phyloP scores from a whole-genome alignment of 2,797 vertebrate genomes.

The Brachymystax lenok region DNA sequence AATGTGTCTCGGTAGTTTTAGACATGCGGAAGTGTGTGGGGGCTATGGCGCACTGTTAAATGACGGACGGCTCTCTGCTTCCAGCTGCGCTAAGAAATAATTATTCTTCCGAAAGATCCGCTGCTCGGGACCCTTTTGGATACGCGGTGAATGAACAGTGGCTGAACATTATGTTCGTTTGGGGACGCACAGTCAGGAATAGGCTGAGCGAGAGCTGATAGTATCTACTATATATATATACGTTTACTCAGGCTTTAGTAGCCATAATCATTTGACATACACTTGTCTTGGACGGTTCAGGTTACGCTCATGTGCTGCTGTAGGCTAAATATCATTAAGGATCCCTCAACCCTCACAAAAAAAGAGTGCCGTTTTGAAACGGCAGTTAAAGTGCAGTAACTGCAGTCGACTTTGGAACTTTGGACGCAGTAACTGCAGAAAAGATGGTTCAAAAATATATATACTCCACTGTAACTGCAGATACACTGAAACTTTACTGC shows the following conservation, averaged over 20 bases:
- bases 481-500: no score
- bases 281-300: neutral
- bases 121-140: conserved; percentile 72
- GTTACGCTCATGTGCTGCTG: neutral
- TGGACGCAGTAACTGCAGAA: no score
- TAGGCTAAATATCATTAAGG: no score
- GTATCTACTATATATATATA: neutral
- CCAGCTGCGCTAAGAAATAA: neutral
- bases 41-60: conserved; percentile 10
- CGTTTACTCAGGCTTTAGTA: neutral
- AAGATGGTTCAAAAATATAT: no score
- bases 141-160: neutral
- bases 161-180: neutral
- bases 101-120: conserved; percentile 80
- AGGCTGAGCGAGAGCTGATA: neutral
- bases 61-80: conserved; percentile 16
- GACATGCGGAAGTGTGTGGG: conserved; percentile 47
- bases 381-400: no score
- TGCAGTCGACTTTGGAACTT: no score
- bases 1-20: conserved; percentile 40
- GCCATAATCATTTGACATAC: neutral
- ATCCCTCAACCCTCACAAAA: no score
- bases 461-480: no score
- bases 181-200: neutral
- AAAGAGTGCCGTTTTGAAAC: no score